Evolutionary conservation across 2,113 vertebrate genomes (phyloP).

Genomic region (Lasiurus cinereus): DNA sequence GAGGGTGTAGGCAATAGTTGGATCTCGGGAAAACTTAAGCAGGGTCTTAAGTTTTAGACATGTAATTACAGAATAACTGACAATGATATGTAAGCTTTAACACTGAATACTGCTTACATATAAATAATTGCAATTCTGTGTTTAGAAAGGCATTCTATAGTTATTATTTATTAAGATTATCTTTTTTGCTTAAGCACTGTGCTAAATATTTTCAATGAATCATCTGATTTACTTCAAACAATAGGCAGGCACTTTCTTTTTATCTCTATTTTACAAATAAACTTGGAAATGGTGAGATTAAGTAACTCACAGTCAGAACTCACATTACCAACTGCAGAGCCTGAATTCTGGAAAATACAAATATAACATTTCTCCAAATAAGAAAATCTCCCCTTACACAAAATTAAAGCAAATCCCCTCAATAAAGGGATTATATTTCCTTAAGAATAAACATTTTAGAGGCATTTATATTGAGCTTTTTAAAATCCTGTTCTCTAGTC

Average conservation of each 20-base stretch:
- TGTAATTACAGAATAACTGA: neutral
- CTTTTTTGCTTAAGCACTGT: neutral
- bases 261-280: constrained; percentile 11
- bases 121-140: neutral
- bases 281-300: constrained; percentile 16
- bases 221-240: constrained; percentile 3
- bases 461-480: neutral
- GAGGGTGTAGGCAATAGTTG: neutral
- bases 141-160: constrained; percentile 7
- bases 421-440: neutral
- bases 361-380: neutral
- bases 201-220: constrained; percentile 7
- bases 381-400: neutral
- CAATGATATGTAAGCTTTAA: neutral
- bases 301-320: neutral
- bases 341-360: constrained; percentile 1
- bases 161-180: neutral
- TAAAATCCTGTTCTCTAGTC: neutral
- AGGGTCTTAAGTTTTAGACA: neutral
- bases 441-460: neutral
- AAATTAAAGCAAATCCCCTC: constrained; percentile 11
- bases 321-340: neutral
- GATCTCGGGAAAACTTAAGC: constrained; percentile 2
- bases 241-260: neutral
- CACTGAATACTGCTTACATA: neutral